Conservation (phyloP, 2,797 vertebrate species). For the Rallus crepitans region DNA sequence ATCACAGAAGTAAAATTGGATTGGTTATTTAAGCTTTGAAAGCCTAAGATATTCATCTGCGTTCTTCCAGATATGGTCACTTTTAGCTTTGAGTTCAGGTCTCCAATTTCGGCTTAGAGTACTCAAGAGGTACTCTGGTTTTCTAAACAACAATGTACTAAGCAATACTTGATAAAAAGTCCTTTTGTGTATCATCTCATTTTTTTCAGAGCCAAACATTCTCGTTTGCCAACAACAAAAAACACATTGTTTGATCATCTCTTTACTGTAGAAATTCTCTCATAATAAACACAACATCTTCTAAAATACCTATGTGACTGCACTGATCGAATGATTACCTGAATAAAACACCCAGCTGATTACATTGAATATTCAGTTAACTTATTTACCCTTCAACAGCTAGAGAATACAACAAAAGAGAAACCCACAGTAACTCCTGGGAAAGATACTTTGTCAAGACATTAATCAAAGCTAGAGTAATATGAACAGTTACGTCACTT, state of each 20-base stretch:
- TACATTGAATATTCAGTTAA: constrained; percentile 60
- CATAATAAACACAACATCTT: not conserved
- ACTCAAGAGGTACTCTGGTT: not conserved
- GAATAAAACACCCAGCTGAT: constrained; percentile 34
- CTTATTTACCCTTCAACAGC: constrained; percentile 34
- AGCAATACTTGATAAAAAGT: not conserved
- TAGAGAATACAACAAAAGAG: constrained; percentile 18
- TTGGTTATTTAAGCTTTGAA: not conserved
- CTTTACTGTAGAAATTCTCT: not conserved
- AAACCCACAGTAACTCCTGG: not conserved
- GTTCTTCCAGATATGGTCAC: not conserved
- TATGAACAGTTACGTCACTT: constrained; percentile 5
- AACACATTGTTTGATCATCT: not conserved
- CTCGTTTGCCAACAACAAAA: not conserved
- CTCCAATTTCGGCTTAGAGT: not conserved
- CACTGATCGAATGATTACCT: not conserved
- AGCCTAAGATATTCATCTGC: not conserved
- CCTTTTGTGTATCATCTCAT: not conserved
- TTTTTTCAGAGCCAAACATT: not conserved
- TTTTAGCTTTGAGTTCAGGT: not conserved
- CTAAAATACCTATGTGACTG: not conserved
- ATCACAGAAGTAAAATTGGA: not conserved
- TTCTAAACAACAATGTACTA: not conserved
- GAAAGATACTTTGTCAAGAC: constrained; percentile 11
- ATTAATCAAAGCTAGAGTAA: constrained; percentile 42